Conservation (phyloP, 2,888 invertebrate species). For the Drosophila kuntzei region DNA sequence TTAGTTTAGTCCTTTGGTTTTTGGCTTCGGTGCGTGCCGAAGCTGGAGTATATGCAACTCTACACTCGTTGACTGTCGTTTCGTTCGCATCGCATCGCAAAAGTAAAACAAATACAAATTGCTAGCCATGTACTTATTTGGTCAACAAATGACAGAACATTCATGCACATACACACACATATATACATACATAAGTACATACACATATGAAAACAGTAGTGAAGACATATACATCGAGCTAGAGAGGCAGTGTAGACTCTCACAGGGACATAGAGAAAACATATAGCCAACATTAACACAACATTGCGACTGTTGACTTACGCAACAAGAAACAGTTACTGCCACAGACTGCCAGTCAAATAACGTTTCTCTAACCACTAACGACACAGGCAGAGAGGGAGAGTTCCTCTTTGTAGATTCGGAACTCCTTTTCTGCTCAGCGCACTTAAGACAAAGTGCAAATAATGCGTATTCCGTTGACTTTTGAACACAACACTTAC, state of each 20-base stretch:
- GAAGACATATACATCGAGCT: conserved; percentile 7
- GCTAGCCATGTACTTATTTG: conserved; percentile 82
- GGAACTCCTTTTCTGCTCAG: conserved; percentile 17
- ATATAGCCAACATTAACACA: conserved; percentile 80
- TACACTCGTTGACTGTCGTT: conserved; percentile 14
- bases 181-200: conserved; percentile 12
- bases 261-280: conserved; percentile 45
- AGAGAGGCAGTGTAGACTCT: conserved; percentile 20
- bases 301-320: conserved; percentile 81
- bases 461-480: conserved; percentile 53
- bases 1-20: conserved; percentile 81
- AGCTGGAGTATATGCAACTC: conserved; percentile 11
- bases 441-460: conserved; percentile 68
- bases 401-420: background rate
- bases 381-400: conserved; percentile 1
- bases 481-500: conserved; percentile 49
- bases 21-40: conserved; percentile 68
- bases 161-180: conserved; percentile 29
- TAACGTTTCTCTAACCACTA: conserved; percentile 29
- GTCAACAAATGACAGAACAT: conserved; percentile 82
- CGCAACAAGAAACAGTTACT: conserved; percentile 76
- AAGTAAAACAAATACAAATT: conserved; percentile 81
- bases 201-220: conserved; percentile 1
- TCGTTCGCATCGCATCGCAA: conserved; percentile 36
- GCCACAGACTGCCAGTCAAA: conserved; percentile 48